Base-by-base conservation (phyloP, 2,113 vertebrate species). In the Myotis brandtii region DNA sequence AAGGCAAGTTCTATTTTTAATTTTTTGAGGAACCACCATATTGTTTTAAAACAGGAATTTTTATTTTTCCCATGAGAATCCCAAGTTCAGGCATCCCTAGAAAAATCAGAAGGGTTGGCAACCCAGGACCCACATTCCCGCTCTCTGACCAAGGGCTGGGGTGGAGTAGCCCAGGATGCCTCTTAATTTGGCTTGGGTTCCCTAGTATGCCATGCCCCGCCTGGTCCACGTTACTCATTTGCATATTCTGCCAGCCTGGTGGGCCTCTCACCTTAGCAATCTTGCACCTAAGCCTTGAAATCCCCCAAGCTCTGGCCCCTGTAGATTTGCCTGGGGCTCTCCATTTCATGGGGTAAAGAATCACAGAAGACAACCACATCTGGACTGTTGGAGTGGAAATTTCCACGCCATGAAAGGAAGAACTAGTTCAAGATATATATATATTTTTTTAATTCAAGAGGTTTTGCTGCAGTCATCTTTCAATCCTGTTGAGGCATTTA, bases 131-230 rank as follows among this genome's bases (percentile, higher is more conserved):
- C 80, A 30, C 18, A 1, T 16, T 5, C 14, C 56, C 1, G 1
- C 23, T 1, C 18, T 14, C 21, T 13, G 14, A 2, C 20, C 3
- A 0, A 3, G 21, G 23, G 16, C 25, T 10, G 17, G 23, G 40
- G 4, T 27, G 2, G 16, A 62, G 2, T 2, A n/a, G 3, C 8
- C 14, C 7, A 43, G 9, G 8, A 0, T 0, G 21, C 23, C 77
- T 34, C 21, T 59, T 5, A 30, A 0, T 40, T 32, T 32, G 59
- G 11, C 40, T 3, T 7, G 21, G 21, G 18, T 59, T 46, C 20
- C 27, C 27, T 25, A 4, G 21, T n/a, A n/a, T n/a, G n/a, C n/a
- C n/a, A n/a, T n/a, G n/a, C n/a, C n/a, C n/a, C n/a, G n/a, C n/a
- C n/a, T n/a, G n/a, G 25, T 32, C 70, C 46, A 17, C 10, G 18